Conservation (phyloP, 2,888 invertebrate genomes). For the Cephalotes varians region DNA sequence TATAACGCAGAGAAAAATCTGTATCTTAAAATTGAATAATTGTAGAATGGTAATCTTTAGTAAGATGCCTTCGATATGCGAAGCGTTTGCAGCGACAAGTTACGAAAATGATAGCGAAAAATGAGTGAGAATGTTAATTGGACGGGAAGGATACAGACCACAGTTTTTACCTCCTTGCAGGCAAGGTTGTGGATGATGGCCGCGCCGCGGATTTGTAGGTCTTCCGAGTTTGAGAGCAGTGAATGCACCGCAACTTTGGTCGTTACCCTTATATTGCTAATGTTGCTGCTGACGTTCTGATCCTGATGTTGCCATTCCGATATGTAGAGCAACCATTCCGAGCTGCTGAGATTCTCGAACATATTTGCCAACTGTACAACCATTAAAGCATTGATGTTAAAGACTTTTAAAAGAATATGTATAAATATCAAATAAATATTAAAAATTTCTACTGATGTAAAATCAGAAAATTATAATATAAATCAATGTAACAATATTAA, state of each 20-base stretch:
- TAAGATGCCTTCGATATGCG: conserved; percentile 26
- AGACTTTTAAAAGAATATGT: background rate
- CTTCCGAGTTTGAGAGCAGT: conserved; percentile 90
- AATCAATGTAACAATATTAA: background rate
- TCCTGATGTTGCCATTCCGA: conserved; percentile 95
- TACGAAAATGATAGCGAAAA: conserved; percentile 37
- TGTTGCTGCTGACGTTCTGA: conserved; percentile 92
- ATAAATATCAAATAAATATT: conserved; percentile 27
- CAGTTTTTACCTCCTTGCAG: conserved; percentile 98
- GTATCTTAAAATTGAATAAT: background rate
- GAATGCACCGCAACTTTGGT: conserved; percentile 97
- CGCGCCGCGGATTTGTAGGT: conserved; percentile 93
- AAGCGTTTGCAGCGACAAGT: conserved; percentile 22
- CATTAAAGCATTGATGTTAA: conserved; percentile 61
- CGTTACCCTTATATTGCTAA: conserved; percentile 95
- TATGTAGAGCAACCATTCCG: conserved; percentile 97
- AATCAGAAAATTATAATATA: background rate
- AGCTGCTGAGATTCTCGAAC: conserved; percentile 95
- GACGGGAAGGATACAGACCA: conserved; percentile 92
- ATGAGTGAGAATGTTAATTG: conserved; percentile 59
- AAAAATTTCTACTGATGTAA: background rate
- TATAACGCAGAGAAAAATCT: background rate
- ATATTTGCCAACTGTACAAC: conserved; percentile 92
- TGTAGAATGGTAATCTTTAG: background rate
- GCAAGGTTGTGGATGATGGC: conserved; percentile 96